Base-by-base conservation (phyloP, 1,140 invertebrate genomes). In the Trachelipus rathkii region DNA sequence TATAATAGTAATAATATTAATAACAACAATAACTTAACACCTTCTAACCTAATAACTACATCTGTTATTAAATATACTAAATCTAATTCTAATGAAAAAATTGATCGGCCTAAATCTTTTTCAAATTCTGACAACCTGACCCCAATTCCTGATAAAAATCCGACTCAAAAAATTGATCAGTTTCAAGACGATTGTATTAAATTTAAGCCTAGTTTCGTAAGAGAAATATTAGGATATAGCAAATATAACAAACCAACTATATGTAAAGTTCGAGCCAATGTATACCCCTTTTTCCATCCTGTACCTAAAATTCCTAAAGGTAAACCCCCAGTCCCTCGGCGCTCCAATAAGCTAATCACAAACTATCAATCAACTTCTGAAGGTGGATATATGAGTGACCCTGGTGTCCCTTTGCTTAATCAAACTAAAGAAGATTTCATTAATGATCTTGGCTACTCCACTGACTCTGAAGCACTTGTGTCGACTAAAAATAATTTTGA, bases 331-430 rank as follows among this genome's bases (percentile, higher is more conserved):
- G 74, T 81, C 10, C 80, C 80, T n/a, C 72, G 72, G 9, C 72
- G 60, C 10, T 60, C 72, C 6, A 44, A 73, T 21, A 60, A 71
- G 13, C 71, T 71, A 8, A 24, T 76, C 6, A 70, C 68, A 10
- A 46, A 24, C 19, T 69, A 76, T 8, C 66, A 45, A 15, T 44
- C 53, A 44, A 10, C 44, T 5, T 44, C 68, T 43, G 77, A 81
- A 44, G 77, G 78, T 21, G 80, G 80, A 7, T 81, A 81, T 73
- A 73, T 46, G 67, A 81, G 80, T 66, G 80, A 81, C 67, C 80
- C 77, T 21, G 77, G 80, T 19, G 71, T 60, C 10, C 33, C 72
- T 24, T 33, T 24, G 43, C 15, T n/a, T 67, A 23, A 70, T 70
- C 19, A 11, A 21, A 70, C 0, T 13, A 11, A 70, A 21, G 23